phyloP scores from a whole-genome alignment of 2,797 vertebrate genomes.

The Tympanoctomys barrerae region DNA sequence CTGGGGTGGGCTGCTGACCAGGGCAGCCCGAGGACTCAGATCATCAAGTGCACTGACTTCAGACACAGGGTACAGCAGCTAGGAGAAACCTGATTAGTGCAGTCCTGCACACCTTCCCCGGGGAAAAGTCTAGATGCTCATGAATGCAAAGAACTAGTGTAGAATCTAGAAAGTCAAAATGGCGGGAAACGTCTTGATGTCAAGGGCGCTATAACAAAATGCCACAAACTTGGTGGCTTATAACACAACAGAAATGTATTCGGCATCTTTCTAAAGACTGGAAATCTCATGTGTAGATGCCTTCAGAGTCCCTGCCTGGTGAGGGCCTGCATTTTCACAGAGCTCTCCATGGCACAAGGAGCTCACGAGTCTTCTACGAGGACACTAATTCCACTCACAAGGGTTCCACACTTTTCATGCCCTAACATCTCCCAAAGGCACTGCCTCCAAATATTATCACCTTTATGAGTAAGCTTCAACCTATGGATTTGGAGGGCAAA shows the following conservation, averaged over 20 bases:
- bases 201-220: not conserved
- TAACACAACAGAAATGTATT: not conserved
- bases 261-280: not conserved
- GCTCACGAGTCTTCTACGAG: not conserved
- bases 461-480: not conserved
- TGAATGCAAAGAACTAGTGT: not conserved
- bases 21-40: not conserved
- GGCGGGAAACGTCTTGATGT: not conserved
- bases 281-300: not conserved
- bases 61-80: not conserved
- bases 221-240: not conserved
- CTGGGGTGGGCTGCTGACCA: not conserved
- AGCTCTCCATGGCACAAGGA: not conserved
- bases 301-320: not conserved
- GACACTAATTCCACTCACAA: not conserved
- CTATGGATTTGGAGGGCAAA: no score
- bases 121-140: not conserved
- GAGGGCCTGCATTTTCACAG: not conserved
- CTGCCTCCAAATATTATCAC: not conserved
- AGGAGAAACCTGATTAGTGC: not conserved
- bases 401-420: not conserved
- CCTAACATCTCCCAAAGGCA: not conserved
- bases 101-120: rapidly evolving
- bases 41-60: not conserved
- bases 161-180: not conserved